Evolutionary conservation across 2,797 vertebrate species (phyloP).

Genomic region (Gila robusta): DNA sequence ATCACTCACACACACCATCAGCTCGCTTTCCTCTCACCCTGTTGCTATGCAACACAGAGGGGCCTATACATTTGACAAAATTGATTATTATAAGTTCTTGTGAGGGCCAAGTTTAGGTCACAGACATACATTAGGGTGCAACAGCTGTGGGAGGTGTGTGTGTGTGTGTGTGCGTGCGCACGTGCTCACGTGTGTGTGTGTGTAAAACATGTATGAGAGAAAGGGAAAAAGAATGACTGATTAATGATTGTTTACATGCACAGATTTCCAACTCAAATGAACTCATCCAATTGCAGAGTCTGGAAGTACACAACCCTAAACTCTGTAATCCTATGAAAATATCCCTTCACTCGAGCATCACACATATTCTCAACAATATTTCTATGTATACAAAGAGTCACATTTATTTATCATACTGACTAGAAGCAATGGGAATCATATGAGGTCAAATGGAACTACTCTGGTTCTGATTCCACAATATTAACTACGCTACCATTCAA

Average conservation of each 20-base stretch:
- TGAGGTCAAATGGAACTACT: background rate
- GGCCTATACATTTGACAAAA: constrained; percentile 84
- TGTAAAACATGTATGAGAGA: constrained; percentile 36
- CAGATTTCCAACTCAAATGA: constrained; percentile 19
- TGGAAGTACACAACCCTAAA: background rate
- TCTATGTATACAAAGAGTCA: background rate
- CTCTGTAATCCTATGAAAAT: background rate
- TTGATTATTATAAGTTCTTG: constrained; percentile 81
- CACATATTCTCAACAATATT: background rate
- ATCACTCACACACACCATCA: constrained; percentile 13
- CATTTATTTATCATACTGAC: background rate
- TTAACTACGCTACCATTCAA: background rate
- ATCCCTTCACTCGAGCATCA: background rate
- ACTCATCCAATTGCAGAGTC: background rate
- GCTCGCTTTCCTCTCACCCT: constrained; percentile 59
- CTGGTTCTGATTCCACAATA: background rate
- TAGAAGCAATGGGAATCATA: background rate
- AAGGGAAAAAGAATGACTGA: constrained; percentile 22
- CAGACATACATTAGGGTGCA: constrained; percentile 73
- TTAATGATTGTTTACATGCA: background rate
- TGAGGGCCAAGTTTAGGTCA: constrained; percentile 72
- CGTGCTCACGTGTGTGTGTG: background rate
- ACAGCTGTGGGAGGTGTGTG: constrained; percentile 56
- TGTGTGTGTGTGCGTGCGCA: constrained; percentile 5
- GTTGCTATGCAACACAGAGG: constrained; percentile 81